These are phyloP conservation scores for Frankliniella fusca DNA, from an alignment of 2,888 invertebrate genomes.

Conservation along the genomic window DNA sequence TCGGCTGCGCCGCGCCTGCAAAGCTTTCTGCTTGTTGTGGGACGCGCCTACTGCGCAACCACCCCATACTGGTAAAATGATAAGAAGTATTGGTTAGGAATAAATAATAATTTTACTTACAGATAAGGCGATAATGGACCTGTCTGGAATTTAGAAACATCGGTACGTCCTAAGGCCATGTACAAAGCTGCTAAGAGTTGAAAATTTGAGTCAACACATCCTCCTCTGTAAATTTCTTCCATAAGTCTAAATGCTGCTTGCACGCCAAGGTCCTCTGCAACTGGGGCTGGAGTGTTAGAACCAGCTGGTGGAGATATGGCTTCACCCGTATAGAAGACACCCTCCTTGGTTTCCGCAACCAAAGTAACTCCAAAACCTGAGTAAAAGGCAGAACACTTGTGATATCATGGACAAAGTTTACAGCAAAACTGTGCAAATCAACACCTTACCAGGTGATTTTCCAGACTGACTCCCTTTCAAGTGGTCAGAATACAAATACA, in stretches of 20 bases:
- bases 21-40: too few species aligned
- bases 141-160: constrained; percentile 74
- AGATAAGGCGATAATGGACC: constrained; percentile 62
- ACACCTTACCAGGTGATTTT: constrained; percentile 64
- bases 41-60: too few species aligned
- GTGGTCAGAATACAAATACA: constrained; percentile 93
- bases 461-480: constrained; percentile 83
- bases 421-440: not conserved
- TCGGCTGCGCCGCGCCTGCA: too few species aligned
- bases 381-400: constrained; percentile 26
- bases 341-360: constrained; percentile 86
- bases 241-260: constrained; percentile 75
- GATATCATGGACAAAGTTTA: not conserved
- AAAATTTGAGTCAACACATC: constrained; percentile 81
- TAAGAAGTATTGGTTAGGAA: not conserved
- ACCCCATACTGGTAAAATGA: not conserved
- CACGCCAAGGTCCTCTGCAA: constrained; percentile 89
- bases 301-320: constrained; percentile 44
- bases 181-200: constrained; percentile 84
- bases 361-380: constrained; percentile 83
- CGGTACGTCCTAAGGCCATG: constrained; percentile 92
- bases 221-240: constrained; percentile 83
- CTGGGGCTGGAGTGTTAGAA: constrained; percentile 39
- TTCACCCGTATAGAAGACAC: constrained; percentile 57
- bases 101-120: constrained; percentile 47